phyloP scores from a whole-genome alignment of 1,140 invertebrate genomes.

The Ptiloglossa arizonensis region DNA sequence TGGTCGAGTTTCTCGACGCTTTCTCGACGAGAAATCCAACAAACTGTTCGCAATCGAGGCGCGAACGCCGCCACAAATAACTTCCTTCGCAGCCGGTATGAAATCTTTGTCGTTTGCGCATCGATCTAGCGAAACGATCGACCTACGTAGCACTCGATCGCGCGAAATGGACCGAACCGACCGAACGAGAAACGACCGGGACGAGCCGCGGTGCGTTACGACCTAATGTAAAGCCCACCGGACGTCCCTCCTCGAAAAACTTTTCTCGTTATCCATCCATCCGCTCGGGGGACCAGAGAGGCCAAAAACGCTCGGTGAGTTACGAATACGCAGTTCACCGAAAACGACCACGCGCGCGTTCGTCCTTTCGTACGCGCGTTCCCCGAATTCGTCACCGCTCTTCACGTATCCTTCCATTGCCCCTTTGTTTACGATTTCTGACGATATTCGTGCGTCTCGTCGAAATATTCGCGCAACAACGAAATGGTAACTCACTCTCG shows the following conservation, averaged over 20 bases:
- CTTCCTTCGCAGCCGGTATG: not conserved
- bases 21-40: too few relatives aligned
- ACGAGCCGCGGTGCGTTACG: constrained; percentile 52
- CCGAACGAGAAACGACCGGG: constrained; percentile 38
- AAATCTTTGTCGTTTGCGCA: not conserved
- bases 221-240: constrained; percentile 64
- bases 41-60: not conserved
- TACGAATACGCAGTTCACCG: constrained; percentile 55
- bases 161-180: constrained; percentile 56
- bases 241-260: constrained; percentile 62
- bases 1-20: too few relatives aligned
- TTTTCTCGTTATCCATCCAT: constrained; percentile 69
- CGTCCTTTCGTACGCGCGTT: not conserved
- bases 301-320: constrained; percentile 61
- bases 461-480: too few relatives aligned
- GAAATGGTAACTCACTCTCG: too few relatives aligned
- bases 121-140: constrained; percentile 34
- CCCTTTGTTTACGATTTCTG: too few relatives aligned
- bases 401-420: too few relatives aligned
- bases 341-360: constrained; percentile 37
- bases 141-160: constrained; percentile 52
- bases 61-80: not conserved
- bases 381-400: not conserved
- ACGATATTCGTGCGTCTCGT: too few relatives aligned
- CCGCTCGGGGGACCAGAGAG: constrained; percentile 39